Base-by-base conservation (phyloP, 2,113 vertebrate species). In the Rhodinocichla rosea region DNA sequence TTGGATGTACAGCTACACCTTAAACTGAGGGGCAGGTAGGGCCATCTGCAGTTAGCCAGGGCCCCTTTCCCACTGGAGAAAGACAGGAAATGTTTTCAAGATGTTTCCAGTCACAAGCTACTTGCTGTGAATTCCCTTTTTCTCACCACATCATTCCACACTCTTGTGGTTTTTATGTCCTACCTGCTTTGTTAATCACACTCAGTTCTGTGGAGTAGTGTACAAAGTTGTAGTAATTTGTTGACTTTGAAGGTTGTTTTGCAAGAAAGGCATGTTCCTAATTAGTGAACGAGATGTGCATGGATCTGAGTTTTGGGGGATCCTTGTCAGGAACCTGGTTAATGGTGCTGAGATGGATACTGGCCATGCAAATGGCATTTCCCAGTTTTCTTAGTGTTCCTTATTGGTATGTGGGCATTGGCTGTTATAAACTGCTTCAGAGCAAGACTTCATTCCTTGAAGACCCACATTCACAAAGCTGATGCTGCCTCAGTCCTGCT, bases 81-180 rank as follows among this genome's bases (percentile, higher is more conserved):
- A 13, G 3, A 5, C 26, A 22, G 32, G 2, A 67, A 7, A 3
- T 7, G 26, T 2, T 45, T 87, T 75, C 18, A 55, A 7, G 35
- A 14, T 42, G 21, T 86, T 49, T 21, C n/a, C 24, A 78, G 64
- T 53, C 17, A n/a, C 4, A 44, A 44, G 9, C 23, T 53, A 3
- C 35, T 87, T 74, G 42, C 42, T 65, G 33, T 45, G 33, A 35
- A 37, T 67, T 76, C 39, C 24, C 40, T 67, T 71, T 81, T 50
- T 30, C 27, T 79, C 57, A 75, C 33, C n/a, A 44, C 22, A 10
- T 56, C 32, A 45, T 78, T 37, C 47, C 56, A 35, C 22, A 1
- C 32, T 52, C 19, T 5, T 0, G 0, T 40, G 17, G 20, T 20
- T 33, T 64, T 75, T 45, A 2, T 47, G 20, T 59, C 44, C 11